Evolutionary conservation across 1,140 invertebrate genomes (phyloP).

Genomic region (Dinothrombium tinctorium): DNA sequence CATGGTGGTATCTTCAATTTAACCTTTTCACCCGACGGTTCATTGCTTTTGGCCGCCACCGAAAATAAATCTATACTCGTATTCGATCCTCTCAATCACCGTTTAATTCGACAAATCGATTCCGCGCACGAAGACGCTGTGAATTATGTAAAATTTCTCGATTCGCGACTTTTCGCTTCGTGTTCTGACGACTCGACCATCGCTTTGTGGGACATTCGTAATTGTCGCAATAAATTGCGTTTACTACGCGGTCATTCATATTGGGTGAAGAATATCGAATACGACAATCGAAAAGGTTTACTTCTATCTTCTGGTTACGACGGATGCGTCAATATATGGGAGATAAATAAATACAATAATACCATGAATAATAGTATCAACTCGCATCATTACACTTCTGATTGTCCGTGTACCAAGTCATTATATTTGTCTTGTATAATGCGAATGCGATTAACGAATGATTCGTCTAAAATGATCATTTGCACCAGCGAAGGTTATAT

Average conservation of each 20-base stretch:
- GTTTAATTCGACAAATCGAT: constrained; percentile 42
- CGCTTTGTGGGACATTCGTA: constrained; percentile 68
- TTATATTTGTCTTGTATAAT: constrained; percentile 31
- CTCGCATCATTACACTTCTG: not conserved
- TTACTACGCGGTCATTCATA: constrained; percentile 64
- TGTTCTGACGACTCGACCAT: constrained; percentile 81
- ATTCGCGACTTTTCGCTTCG: constrained; percentile 63
- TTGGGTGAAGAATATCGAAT: constrained; percentile 93
- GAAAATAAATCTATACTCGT: constrained; percentile 65
- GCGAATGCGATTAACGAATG: constrained; percentile 59
- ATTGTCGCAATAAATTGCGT: constrained; percentile 42
- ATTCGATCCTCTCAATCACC: constrained; percentile 59
- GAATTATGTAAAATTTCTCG: constrained; percentile 54
- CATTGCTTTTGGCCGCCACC: constrained; percentile 60
- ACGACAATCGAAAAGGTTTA: constrained; percentile 54
- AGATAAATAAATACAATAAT: constrained; percentile 37
- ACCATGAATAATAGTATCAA: not conserved
- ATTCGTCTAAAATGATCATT: constrained; percentile 62
- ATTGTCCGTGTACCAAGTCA: too few species aligned
- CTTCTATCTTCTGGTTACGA: constrained; percentile 76
- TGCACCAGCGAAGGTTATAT: constrained; percentile 68
- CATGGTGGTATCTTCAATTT: constrained; percentile 6
- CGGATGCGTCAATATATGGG: constrained; percentile 79
- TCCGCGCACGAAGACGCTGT: constrained; percentile 71
- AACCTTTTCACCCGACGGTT: constrained; percentile 29